These are phyloP conservation scores for Gymnocypris eckloni DNA, from an alignment of 2,797 vertebrate species.

Conservation along the genomic window DNA sequence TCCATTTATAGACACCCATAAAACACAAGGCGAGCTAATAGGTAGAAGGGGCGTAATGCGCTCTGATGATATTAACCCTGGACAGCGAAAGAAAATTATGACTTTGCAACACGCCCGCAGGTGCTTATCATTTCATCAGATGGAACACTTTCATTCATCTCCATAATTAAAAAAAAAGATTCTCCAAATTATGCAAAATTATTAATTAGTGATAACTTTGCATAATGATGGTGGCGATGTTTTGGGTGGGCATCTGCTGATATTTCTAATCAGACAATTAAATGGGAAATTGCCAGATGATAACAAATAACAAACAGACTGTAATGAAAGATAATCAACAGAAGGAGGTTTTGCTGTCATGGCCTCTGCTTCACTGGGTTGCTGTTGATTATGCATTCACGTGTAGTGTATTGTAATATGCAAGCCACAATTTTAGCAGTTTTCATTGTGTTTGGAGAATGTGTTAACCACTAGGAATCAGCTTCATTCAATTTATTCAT, in stretches of 20 bases:
- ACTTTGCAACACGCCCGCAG: slow-evolving; percentile 49
- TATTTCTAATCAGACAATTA: slow-evolving; percentile 75
- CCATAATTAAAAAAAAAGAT: slow-evolving; percentile 66
- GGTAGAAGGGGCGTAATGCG: slow-evolving; percentile 60
- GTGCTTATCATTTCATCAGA: slow-evolving; percentile 69
- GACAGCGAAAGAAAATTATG: slow-evolving; percentile 59
- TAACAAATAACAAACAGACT: slow-evolving; percentile 73
- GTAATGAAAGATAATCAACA: slow-evolving; percentile 70
- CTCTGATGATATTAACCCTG: slow-evolving; percentile 70
- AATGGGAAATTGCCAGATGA: slow-evolving; percentile 72
- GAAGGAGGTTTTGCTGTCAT: slow-evolving; percentile 13
- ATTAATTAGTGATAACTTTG: slow-evolving; percentile 72
- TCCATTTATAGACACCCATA: slow-evolving; percentile 61
- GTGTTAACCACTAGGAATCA: not conserved
- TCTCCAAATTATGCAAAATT: slow-evolving; percentile 59
- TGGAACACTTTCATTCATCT: slow-evolving; percentile 66
- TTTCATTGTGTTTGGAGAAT: not conserved
- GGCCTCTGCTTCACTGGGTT: not conserved
- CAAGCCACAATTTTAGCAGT: not conserved
- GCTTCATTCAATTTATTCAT: not conserved
- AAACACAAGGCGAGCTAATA: slow-evolving; percentile 59
- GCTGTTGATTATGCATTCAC: slow-evolving; percentile 34
- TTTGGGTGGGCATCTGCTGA: slow-evolving; percentile 69
- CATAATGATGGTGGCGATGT: slow-evolving; percentile 65
- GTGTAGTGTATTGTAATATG: not conserved